Percentiles rank a stretch among this genome's conserved stretches.
phyloP scores from a whole-genome alignment of 2,113 vertebrate genomes.

The Amia ocellicauda region DNA sequence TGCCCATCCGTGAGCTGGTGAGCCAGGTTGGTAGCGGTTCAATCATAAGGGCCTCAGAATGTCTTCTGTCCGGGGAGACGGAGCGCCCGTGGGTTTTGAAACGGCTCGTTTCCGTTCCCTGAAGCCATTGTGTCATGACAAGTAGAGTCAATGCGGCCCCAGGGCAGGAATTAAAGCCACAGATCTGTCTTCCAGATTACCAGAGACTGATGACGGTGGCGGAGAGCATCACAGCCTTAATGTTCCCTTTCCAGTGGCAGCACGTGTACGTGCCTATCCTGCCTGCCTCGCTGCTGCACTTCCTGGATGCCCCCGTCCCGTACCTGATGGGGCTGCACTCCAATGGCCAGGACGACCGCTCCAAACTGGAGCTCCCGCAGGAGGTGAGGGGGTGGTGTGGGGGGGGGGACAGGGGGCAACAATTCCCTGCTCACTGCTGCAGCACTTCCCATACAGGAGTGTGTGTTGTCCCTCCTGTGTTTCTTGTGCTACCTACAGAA shows the following conservation, averaged over 20 bases:
- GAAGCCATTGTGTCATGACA: background rate
- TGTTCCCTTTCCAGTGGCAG: conserved; percentile 85
- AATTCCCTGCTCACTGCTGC: no score
- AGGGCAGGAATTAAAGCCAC: background rate
- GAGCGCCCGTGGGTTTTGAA: no score
- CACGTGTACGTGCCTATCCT: conserved; percentile 83
- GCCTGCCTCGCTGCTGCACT: conserved; percentile 79
- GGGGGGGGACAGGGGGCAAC: no score
- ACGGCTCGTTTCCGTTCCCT: background rate
- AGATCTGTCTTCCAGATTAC: conserved; percentile 65
- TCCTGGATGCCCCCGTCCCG: conserved; percentile 79
- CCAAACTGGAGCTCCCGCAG: conserved; percentile 86
- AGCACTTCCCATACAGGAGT: no score
- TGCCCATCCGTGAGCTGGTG: no score
- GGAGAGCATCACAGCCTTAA: conserved; percentile 78
- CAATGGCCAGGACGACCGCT: conserved; percentile 77
- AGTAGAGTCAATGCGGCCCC: no score
- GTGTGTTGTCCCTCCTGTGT: no score
- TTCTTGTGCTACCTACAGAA: no score
- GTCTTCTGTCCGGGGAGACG: no score
- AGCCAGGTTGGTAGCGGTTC: no score
- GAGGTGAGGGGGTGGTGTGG: conserved; percentile 84
- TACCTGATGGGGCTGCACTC: conserved; percentile 83
- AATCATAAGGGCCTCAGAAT: no score
- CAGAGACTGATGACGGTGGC: conserved; percentile 84